Conservation (phyloP, 1,140 invertebrate species). For the Eumeta japonica region DNA sequence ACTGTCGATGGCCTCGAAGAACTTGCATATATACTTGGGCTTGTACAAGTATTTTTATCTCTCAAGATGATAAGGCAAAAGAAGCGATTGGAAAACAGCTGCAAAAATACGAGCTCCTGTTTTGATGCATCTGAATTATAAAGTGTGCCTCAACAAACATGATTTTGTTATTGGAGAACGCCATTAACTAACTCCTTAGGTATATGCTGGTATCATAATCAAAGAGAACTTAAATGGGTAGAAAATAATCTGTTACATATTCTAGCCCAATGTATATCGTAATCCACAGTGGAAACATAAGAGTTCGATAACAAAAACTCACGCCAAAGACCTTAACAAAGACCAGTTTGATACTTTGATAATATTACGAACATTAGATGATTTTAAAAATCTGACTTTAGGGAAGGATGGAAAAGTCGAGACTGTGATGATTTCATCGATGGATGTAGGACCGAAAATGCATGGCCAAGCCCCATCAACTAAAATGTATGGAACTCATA, state of each 20-base stretch:
- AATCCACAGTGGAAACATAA: constrained; percentile 24
- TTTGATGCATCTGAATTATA: constrained; percentile 43
- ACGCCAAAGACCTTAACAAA: constrained; percentile 30
- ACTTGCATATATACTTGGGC: constrained; percentile 17
- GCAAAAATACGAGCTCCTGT: constrained; percentile 18
- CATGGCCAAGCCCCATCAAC: too few species aligned
- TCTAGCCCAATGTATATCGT: constrained; percentile 36
- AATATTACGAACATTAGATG: constrained; percentile 20
- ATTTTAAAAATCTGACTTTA: too few species aligned
- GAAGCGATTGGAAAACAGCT: constrained; percentile 39
- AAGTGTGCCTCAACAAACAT: constrained; percentile 17
- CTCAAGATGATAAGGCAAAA: too few species aligned
- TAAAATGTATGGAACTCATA: too few species aligned
- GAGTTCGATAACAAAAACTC: constrained; percentile 20
- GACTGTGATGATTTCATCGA: constrained; percentile 7
- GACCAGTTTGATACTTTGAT: too few species aligned
- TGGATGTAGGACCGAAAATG: constrained; percentile 1
- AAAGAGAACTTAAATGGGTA: constrained; percentile 15
- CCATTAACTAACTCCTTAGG: constrained; percentile 13
- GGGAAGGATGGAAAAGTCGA: too few species aligned
- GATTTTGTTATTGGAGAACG: constrained; percentile 21
- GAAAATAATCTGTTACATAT: constrained; percentile 26
- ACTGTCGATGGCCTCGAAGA: too few species aligned
- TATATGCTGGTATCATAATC: constrained; percentile 21
- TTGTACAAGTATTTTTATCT: constrained; percentile 11